Conservation (phyloP, 2,797 vertebrate genomes). For the Agapornis canus region DNA sequence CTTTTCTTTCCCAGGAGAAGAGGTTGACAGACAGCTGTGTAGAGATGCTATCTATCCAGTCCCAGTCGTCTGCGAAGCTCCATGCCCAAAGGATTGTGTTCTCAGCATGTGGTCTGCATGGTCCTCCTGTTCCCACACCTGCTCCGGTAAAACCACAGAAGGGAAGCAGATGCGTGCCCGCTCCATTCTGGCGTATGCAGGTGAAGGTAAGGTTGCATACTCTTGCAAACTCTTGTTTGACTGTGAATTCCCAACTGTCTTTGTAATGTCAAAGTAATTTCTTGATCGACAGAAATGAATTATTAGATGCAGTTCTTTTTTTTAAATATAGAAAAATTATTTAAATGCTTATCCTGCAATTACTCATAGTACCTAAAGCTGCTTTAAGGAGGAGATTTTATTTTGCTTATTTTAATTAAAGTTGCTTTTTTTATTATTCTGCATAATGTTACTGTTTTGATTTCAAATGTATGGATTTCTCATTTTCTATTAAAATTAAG, state of each 20-base stretch:
- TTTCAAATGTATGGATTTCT: neutral
- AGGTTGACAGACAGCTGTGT: conserved; percentile 86
- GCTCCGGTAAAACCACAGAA: conserved; percentile 95
- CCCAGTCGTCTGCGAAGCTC: conserved; percentile 85
- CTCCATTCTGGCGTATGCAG: conserved; percentile 91
- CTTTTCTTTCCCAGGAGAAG: conserved; percentile 82
- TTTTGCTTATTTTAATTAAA: neutral
- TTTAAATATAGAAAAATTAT: neutral
- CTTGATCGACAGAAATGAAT: neutral
- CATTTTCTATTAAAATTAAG: neutral
- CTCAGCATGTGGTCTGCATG: conserved; percentile 93
- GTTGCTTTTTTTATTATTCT: neutral
- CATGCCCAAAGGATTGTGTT: conserved; percentile 93
- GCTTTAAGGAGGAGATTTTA: neutral
- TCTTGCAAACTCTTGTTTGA: neutral
- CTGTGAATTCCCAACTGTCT: neutral
- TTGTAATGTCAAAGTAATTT: neutral
- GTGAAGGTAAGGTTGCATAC: conserved; percentile 86
- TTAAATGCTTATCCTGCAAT: neutral
- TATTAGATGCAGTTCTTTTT: rapidly evolving
- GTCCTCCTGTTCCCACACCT: conserved; percentile 97
- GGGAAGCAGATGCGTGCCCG: conserved; percentile 92
- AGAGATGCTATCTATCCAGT: conserved; percentile 82
- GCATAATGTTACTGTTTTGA: neutral
- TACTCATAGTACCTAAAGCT: neutral